Evolutionary conservation across 23 tunicate genomes (phyloP).

Genomic region (Phallusia fumigata): DNA sequence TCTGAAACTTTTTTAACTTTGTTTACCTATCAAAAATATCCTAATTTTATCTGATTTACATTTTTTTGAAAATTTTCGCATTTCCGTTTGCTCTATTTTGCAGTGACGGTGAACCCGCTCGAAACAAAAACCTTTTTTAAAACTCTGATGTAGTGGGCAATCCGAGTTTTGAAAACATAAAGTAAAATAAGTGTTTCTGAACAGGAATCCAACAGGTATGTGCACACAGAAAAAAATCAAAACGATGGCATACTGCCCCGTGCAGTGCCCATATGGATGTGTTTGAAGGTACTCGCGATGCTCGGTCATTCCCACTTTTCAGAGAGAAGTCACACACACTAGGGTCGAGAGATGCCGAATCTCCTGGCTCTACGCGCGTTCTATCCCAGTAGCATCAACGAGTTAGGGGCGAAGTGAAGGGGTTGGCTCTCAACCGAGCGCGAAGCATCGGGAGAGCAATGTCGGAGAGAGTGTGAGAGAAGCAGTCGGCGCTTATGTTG

Average conservation of each 20-base stretch:
- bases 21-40: no score
- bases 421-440: constrained; percentile 68
- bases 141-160: no score
- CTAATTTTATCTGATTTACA: no score
- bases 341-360: constrained; percentile 37
- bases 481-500: not conserved
- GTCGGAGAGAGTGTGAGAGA: constrained; percentile 9
- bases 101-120: no score
- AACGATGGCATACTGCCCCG: constrained; percentile 61
- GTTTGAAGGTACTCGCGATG: constrained; percentile 47
- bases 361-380: constrained; percentile 39
- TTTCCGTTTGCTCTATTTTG: no score
- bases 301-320: constrained; percentile 18
- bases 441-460: constrained; percentile 65
- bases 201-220: no score
- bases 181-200: no score
- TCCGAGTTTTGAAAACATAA: no score
- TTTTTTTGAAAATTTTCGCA: no score
- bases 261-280: constrained; percentile 61
- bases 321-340: not conserved
- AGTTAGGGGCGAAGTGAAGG: constrained; percentile 21
- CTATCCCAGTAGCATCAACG: constrained; percentile 48
- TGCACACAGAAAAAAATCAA: not conserved
- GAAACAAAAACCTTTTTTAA: no score
- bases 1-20: no score